Percentiles rank a stretch among this genome's conserved stretches.
These are phyloP conservation scores for Tauraco hartlaubi DNA, from an alignment of 2,797 vertebrate genomes.

Conservation along the genomic window DNA sequence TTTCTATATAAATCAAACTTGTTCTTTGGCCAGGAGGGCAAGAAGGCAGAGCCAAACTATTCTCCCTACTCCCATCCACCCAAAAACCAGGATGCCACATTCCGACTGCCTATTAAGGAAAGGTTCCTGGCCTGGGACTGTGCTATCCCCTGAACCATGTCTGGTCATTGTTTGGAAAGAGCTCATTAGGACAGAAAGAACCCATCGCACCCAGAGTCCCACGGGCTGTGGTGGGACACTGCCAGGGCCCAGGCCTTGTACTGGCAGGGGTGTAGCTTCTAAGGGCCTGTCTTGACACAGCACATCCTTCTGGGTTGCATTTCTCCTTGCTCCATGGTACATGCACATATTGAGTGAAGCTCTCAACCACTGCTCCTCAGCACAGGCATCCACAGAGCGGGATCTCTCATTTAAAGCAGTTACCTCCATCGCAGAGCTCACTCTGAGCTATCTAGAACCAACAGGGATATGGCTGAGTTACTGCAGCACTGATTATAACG, in stretches of 20 bases:
- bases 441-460: not conserved
- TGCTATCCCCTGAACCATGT: not conserved
- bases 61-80: not conserved
- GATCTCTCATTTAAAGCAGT: not conserved
- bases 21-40: not conserved
- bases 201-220: not conserved
- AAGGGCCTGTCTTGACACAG: not conserved
- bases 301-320: not conserved
- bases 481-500: not conserved
- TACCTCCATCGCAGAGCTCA: not conserved
- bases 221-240: not conserved
- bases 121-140: not conserved
- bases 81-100: not conserved
- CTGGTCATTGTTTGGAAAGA: not conserved
- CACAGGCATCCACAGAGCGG: not conserved
- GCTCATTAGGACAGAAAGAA: not conserved
- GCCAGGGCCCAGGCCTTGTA: not conserved
- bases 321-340: not conserved
- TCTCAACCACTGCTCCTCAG: not conserved
- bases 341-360: accelerated
- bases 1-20: not conserved
- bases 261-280: not conserved
- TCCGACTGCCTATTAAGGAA: not conserved
- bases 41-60: not conserved
- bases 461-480: not conserved